Evolutionary conservation across 2,797 vertebrate genomes (phyloP).

Genomic region (Micrastur ruficollis): DNA sequence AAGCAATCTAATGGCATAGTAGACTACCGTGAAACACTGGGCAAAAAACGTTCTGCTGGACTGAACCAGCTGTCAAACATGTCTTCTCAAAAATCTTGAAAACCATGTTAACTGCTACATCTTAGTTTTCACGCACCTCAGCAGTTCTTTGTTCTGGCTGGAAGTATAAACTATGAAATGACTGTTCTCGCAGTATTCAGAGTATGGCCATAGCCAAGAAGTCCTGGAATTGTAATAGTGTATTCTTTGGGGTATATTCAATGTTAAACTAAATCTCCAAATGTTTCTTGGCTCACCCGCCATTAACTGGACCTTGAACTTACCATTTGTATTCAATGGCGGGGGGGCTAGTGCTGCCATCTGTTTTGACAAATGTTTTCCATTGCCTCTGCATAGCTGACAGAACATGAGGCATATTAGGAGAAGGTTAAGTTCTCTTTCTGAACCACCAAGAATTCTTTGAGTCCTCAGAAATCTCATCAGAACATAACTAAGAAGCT

Average conservation of each 20-base stretch:
- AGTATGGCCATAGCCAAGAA: not conserved
- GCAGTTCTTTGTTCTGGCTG: not conserved
- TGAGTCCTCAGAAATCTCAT: not conserved
- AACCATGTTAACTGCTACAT: not conserved
- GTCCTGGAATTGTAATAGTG: not conserved
- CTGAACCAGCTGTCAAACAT: not conserved
- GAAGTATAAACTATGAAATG: not conserved
- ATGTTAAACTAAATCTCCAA: not conserved
- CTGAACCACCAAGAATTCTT: not conserved
- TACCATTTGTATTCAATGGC: not conserved
- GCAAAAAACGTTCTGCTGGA: not conserved
- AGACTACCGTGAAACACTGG: not conserved
- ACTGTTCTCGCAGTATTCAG: not conserved
- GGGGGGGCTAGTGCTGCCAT: not conserved
- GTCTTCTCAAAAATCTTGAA: not conserved
- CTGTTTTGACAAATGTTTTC: slow-evolving; percentile 51
- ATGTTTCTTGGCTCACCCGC: slow-evolving; percentile 6
- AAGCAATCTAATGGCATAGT: not conserved
- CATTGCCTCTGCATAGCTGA: slow-evolving; percentile 8
- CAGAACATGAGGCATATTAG: not conserved
- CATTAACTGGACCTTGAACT: slow-evolving; percentile 35
- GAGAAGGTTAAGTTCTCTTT: not conserved
- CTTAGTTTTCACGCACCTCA: slow-evolving; percentile 27
- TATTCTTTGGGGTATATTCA: slow-evolving; percentile 42
- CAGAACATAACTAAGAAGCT: not conserved